Conservation (phyloP, 53 echinoderm and acorn worm species). For the Arbacia lixula region DNA sequence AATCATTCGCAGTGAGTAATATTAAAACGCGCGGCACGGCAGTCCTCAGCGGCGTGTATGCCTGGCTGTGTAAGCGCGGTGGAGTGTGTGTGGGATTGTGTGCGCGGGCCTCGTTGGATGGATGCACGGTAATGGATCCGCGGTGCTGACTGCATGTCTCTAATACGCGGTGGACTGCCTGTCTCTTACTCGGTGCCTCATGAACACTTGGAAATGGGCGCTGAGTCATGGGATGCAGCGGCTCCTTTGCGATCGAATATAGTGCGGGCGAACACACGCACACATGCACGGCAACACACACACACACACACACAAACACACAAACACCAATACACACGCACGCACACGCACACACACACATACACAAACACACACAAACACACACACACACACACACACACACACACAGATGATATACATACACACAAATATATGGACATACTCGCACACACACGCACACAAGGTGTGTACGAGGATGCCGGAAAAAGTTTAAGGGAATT, state of each 20-base stretch:
- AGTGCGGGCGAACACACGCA: background rate
- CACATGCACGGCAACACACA: too few relatives aligned
- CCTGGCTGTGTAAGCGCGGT: too few relatives aligned
- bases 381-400: too few relatives aligned
- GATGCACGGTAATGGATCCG: background rate
- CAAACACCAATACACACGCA: background rate
- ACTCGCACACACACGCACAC: too few relatives aligned
- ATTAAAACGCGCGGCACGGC: too few relatives aligned
- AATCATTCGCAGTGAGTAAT: too few relatives aligned
- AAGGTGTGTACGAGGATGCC: too few relatives aligned
- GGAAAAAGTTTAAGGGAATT: slow-evolving; percentile 10
- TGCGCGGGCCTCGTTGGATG: background rate
- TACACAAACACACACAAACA: too few relatives aligned
- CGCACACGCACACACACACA: background rate
- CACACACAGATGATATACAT: background rate
- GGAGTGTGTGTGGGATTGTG: too few relatives aligned
- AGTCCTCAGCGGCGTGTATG: too few relatives aligned
- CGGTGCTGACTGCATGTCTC: background rate
- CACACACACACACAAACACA: too few relatives aligned
- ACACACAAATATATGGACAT: background rate
- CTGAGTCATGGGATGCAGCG: slow-evolving; percentile 39
- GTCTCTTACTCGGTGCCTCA: slow-evolving; percentile 21
- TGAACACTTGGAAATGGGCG: slow-evolving; percentile 12
- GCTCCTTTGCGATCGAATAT: slow-evolving; percentile 37
- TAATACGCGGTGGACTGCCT: background rate